Conservation (phyloP, 2,888 invertebrate species). For the Cantharis flavilabris region DNA sequence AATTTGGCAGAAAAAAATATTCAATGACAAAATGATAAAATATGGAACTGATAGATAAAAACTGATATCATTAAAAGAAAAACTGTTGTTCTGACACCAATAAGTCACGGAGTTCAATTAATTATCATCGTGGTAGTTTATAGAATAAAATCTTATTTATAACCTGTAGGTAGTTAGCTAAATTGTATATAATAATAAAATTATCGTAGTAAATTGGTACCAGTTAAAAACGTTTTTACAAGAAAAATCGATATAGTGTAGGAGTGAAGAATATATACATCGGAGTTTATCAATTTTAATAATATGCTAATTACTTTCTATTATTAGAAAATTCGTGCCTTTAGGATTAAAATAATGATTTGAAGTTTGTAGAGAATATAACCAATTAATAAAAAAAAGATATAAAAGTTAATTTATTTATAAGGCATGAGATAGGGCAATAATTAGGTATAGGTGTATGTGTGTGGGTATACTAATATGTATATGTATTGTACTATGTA, state of each 20-base stretch:
- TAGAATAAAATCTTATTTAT: too few species aligned
- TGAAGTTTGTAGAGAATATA: background rate
- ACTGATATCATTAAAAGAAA: too few species aligned
- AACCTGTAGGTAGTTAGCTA: background rate
- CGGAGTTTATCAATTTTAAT: background rate
- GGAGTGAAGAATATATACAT: background rate
- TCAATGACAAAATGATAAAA: too few species aligned
- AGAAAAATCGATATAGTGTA: background rate
- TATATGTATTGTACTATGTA: background rate
- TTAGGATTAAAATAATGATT: background rate
- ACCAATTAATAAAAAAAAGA: too few species aligned
- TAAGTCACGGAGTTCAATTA: too few species aligned
- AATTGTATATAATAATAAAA: background rate
- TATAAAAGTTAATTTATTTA: background rate
- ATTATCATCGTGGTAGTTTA: too few species aligned
- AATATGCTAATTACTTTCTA: background rate
- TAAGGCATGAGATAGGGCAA: background rate
- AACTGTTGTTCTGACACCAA: too few species aligned
- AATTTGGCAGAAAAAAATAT: too few species aligned
- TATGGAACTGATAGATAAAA: too few species aligned
- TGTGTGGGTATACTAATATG: too few species aligned
- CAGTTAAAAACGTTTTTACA: background rate
- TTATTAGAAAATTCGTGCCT: background rate
- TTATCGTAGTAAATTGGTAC: background rate
- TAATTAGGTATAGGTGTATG: background rate